Base-by-base conservation (phyloP, 2,888 invertebrate genomes). In the Diloba caeruleocephala region DNA sequence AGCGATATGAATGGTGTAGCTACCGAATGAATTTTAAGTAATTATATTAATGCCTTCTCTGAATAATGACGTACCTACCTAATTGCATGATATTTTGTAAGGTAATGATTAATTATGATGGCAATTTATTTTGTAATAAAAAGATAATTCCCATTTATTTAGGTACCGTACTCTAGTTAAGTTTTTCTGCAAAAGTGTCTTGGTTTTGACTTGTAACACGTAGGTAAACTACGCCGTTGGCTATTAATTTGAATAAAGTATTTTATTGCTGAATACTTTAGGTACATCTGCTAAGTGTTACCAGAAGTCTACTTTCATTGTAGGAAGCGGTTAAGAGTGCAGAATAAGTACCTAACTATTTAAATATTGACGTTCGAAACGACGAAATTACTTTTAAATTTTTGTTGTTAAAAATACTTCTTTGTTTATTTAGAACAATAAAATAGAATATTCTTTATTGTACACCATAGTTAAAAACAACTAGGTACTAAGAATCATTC, bases 21-120 rank as follows among this genome's bases (percentile, higher is more conserved):
- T n/a, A 29, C 25, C 13, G 13, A 48, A 44, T 49, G 33, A 38
- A 57, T 45, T 29, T 21, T 28, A 33, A 36, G 26, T 37, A 37
- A 53, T 45, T 42, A 52, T 39, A 52, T 32, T 52, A 52, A 64
- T 50, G 60, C 26, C 66, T 65, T 48, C 32, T 61, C 34, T 5
- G 46, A 66, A 39, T 44, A 59, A 46, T 46, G 21, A 43, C 13
- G 19, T 4, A 39, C 46, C 9, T 4, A 39, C 46, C 9, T 55
- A 68, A 68, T 66, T 64, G 55, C 38, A 29, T 33, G 32, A 50
- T 61, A 50, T 60, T 34, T 15, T 38, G 10, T 39, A 23, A 31
- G n/a, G 10, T 55, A 54, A 50, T 64, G 42, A 46, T 54, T 55
- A 44, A 50, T 46, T 46, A 17, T 42, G 29, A 9, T 13, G 33